phyloP scores from a whole-genome alignment of 2,113 vertebrate genomes.

The Tychaedon coryphoeus region DNA sequence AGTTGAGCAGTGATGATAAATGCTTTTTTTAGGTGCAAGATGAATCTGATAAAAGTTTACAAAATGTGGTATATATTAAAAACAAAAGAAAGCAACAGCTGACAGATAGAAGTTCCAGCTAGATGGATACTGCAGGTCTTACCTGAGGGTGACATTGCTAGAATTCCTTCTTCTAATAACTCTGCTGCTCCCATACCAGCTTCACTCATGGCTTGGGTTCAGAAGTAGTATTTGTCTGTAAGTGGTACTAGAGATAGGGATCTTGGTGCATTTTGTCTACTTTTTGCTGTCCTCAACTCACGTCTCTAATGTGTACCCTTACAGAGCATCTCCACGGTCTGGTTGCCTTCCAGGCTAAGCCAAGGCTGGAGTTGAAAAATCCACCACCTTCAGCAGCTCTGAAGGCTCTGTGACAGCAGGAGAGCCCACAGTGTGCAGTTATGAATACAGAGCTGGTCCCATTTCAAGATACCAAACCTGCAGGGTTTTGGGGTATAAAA shows the following conservation, averaged over 20 bases:
- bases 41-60: not conserved
- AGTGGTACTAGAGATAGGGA: conserved; percentile 55
- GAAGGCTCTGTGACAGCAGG: conserved; percentile 58
- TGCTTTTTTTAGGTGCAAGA: not conserved
- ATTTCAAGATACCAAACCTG: not conserved
- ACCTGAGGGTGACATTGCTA: conserved; percentile 71
- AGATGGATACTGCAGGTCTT: not conserved
- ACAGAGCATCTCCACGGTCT: conserved; percentile 41
- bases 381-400: conserved; percentile 62
- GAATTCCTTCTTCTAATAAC: conserved; percentile 52
- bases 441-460: not conserved
- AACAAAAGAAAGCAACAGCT: not conserved
- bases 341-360: conserved; percentile 66
- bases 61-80: not conserved
- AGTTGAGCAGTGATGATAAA: not conserved
- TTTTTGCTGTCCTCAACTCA: conserved; percentile 60
- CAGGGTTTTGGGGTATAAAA: not conserved
- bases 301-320: conserved; percentile 68
- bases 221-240: conserved; percentile 68
- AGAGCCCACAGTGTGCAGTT: not conserved
- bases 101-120: not conserved
- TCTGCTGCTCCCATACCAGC: conserved; percentile 53
- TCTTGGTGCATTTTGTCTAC: conserved; percentile 69
- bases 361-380: conserved; percentile 73
- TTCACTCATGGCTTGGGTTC: conserved; percentile 67